Percentiles rank a stretch among this genome's conserved stretches.
These are phyloP conservation scores for Himalopsyche tibetana DNA, from an alignment of 2,888 invertebrate genomes.

Conservation along the genomic window DNA sequence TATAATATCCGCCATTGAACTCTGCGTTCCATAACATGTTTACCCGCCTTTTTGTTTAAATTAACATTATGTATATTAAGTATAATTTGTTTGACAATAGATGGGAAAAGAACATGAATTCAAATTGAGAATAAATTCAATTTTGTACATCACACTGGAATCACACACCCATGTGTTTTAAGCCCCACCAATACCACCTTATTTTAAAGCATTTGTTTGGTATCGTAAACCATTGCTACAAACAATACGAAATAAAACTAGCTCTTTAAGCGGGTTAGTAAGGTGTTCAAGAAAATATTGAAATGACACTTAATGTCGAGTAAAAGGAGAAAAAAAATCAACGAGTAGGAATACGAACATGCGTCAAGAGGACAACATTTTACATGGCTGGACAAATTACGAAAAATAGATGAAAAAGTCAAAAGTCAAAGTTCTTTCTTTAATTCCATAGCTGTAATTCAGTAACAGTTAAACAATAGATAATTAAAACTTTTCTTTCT, in stretches of 20 bases:
- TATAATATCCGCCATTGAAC: no score
- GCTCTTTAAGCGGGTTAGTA: neutral
- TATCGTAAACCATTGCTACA: neutral
- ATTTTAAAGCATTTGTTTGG: neutral
- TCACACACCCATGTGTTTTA: slow-evolving; percentile 17
- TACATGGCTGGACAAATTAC: no score
- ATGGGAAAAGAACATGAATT: neutral
- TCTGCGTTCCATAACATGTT: neutral
- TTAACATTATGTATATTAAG: neutral
- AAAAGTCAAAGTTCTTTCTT: no score
- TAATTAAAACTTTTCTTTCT: no score
- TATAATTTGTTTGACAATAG: slow-evolving; percentile 28
- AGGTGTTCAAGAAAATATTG: no score
- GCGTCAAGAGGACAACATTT: no score
- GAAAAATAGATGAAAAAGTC: no score
- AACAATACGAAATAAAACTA: neutral
- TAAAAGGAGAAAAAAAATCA: neutral
- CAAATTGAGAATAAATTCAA: slow-evolving; percentile 21
- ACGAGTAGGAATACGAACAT: no score
- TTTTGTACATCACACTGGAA: slow-evolving; percentile 13
- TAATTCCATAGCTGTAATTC: no score
- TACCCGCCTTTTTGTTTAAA: slow-evolving; percentile 13
- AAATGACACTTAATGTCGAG: neutral
- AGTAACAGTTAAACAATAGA: no score
- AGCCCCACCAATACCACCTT: neutral